Evolutionary conservation across 2,797 vertebrate species (phyloP).

Genomic region (Clamator glandarius): DNA sequence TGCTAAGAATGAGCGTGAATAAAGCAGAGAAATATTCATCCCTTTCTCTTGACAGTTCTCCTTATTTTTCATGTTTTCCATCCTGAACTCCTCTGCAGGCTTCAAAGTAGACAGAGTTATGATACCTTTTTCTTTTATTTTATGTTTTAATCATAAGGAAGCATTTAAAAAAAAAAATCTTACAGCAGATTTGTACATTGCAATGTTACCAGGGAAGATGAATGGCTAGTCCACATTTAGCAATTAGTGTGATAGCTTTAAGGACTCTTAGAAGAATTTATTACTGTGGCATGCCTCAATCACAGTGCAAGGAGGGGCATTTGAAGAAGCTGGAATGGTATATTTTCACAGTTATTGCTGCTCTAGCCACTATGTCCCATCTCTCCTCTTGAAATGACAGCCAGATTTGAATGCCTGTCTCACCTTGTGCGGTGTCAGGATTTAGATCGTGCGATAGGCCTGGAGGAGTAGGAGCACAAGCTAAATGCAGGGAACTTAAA

Average conservation of each 20-base stretch:
- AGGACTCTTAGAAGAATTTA: constrained; percentile 61
- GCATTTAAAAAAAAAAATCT: not conserved
- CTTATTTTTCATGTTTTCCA: not conserved
- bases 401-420: not conserved
- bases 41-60: not conserved
- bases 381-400: not conserved
- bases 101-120: not conserved
- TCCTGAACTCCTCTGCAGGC: not conserved
- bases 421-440: not conserved
- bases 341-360: constrained; percentile 14
- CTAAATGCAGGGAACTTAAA: not conserved
- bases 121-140: not conserved
- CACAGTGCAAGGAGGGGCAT: not conserved
- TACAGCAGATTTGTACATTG: not conserved
- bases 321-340: not conserved
- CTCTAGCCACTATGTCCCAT: not conserved
- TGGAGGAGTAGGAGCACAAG: not conserved
- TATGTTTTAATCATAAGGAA: constrained; percentile 16
- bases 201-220: not conserved
- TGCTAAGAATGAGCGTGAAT: not conserved
- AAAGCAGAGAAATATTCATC: not conserved
- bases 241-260: constrained; percentile 56
- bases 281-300: not conserved
- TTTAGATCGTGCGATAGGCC: not conserved
- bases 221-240: not conserved